phyloP scores from a whole-genome alignment of 30 jellyfish, hydroid and myxozoan genomes.

The Cassiopea andromeda region DNA sequence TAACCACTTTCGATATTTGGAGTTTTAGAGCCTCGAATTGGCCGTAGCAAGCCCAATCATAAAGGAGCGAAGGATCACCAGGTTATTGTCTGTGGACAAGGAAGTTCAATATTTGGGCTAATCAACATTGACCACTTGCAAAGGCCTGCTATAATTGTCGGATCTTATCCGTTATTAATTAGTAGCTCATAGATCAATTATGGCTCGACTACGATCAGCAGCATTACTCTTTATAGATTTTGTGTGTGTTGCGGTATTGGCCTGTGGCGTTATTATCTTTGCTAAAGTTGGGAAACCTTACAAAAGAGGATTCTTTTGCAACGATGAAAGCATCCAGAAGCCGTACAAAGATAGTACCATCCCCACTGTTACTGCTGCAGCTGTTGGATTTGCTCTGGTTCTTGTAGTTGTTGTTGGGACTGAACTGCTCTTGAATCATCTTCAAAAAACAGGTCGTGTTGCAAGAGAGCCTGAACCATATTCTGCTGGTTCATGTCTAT shows the following conservation, averaged over 20 bases:
- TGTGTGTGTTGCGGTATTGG: constrained; percentile 12
- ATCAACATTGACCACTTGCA: too few relatives aligned
- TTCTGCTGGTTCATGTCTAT: neutral
- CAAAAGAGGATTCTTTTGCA: constrained; percentile 87
- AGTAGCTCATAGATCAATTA: neutral
- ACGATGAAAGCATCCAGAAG: constrained; percentile 84
- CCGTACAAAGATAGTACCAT: constrained; percentile 88
- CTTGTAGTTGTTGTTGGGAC: constrained; percentile 54
- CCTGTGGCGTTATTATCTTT: constrained; percentile 56
- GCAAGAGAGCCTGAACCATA: neutral
- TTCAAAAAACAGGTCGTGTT: neutral
- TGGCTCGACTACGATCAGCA: neutral
- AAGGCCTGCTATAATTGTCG: too few relatives aligned
- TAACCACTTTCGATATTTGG: too few relatives aligned
- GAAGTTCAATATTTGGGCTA: too few relatives aligned
- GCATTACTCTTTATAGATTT: constrained; percentile 12
- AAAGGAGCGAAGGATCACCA: too few relatives aligned
- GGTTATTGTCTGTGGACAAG: too few relatives aligned
- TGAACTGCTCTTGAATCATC: constrained; percentile 42
- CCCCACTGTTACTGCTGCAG: constrained; percentile 65
- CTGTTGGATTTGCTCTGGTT: constrained; percentile 59
- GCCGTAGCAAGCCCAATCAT: too few relatives aligned
- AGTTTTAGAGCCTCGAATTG: too few relatives aligned
- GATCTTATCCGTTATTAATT: too few relatives aligned
- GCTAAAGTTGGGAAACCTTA: constrained; percentile 74